Base-by-base conservation (phyloP, 2,888 invertebrate species). In the Lordiphosa fenestrarum region DNA sequence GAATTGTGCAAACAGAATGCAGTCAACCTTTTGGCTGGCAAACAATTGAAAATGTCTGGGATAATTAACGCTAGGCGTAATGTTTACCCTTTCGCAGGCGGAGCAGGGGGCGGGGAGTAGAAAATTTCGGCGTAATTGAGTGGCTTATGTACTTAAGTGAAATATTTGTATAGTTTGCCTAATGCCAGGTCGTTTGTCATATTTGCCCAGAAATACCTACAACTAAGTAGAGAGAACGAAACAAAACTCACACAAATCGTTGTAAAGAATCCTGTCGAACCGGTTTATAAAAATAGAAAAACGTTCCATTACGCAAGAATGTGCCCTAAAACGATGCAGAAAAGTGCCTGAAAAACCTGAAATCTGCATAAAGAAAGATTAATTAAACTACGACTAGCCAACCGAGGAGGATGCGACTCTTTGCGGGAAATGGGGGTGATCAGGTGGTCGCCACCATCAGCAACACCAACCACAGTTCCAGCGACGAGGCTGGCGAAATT, bases 261-360 rank as follows among this genome's bases (percentile, higher is more conserved):
- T 30, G 30, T 7, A 30, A 42, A 44, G 46, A 76, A 71, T 82
- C 78, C 78, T 65, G 78, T 69, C 55, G 42, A 70, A 85, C 80
- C 77, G 85, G 85, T 80, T 73, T 53, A 40, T 66, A 76, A 69
- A 80, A 76, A 71, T 83, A 76, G 66, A 84, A 57, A 64, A 60
- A 61, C 63, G 60, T 53, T 64, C 80, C 73, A 81, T 80, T 85
- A 73, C 73, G 81, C 81, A 78, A 84, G 83, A 78, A 81, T 81
- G 84, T 83, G 85, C 81, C 80, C 85, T 85, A 85, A 78, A 81
- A 80, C 81, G 81, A 69, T 80, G 85, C 84, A 76, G 50, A 63
- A 51, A 66, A 76, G 70, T 59, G 73, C 74, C 53, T 81, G 70
- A 66, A 61, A 63, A 80, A 80, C 80, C 81, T 70, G 84, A 83